Percentiles rank a stretch among this genome's conserved stretches.
Conservation (phyloP, 2,888 invertebrate species). For the Lasioglossum figueresi region DNA sequence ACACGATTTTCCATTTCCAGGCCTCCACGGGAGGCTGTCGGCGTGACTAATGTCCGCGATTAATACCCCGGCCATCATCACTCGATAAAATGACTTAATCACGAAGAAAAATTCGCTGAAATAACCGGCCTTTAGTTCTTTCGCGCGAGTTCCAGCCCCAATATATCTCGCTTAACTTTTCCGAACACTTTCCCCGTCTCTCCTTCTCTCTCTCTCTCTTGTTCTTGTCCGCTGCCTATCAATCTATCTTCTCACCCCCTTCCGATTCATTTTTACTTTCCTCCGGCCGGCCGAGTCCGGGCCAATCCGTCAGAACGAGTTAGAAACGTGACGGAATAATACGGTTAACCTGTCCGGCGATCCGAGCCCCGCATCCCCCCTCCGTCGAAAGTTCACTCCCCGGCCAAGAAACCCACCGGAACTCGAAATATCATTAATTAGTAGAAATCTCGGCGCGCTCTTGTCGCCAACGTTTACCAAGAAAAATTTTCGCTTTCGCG, state of each 20-base stretch:
- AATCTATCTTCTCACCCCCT: slow-evolving; percentile 35
- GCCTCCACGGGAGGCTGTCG: not conserved
- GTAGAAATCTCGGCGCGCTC: too few relatives aligned
- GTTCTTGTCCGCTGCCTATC: slow-evolving; percentile 33
- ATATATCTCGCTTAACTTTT: slow-evolving; percentile 56
- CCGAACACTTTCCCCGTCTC: slow-evolving; percentile 27
- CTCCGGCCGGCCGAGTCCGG: slow-evolving; percentile 28
- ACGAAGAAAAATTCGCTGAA: slow-evolving; percentile 48
- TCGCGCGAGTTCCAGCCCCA: slow-evolving; percentile 32
- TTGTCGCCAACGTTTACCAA: too few relatives aligned
- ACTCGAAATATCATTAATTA: not conserved
- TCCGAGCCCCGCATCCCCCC: slow-evolving; percentile 16
- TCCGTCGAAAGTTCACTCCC: not conserved
- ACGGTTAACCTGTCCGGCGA: slow-evolving; percentile 59
- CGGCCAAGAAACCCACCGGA: slow-evolving; percentile 2
- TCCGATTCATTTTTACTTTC: slow-evolving; percentile 57
- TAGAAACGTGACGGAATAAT: slow-evolving; percentile 72
- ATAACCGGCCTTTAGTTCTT: slow-evolving; percentile 35
- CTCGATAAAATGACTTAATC: slow-evolving; percentile 55
- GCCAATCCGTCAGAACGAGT: slow-evolving; percentile 76
- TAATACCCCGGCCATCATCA: slow-evolving; percentile 36
- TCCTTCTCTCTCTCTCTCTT: slow-evolving; percentile 16
- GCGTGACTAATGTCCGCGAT: slow-evolving; percentile 38
- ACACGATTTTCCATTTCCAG: slow-evolving; percentile 21
- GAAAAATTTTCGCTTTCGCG: too few relatives aligned